A percentile compares a stretch with the other conserved stretches of the same genome.
Evolutionary conservation across 2,797 vertebrate species (phyloP).

Genomic region (Molossus molossus): DNA sequence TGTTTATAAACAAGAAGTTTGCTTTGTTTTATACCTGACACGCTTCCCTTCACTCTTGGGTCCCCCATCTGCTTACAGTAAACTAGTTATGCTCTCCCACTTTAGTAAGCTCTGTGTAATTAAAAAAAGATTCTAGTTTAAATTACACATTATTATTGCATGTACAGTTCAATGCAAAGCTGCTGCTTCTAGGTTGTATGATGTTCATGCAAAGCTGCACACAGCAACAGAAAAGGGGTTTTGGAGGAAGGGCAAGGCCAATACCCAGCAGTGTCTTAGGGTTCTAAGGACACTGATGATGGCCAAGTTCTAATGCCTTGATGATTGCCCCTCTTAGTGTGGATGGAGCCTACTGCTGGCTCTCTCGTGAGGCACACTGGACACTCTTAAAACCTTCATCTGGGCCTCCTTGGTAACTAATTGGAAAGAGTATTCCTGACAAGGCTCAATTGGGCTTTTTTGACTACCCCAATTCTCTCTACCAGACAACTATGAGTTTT

Average conservation of each 20-base stretch:
- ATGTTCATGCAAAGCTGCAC: background rate
- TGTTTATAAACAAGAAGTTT: slow-evolving; percentile 57
- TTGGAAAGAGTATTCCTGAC: background rate
- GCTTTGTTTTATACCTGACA: slow-evolving; percentile 43
- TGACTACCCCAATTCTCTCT: background rate
- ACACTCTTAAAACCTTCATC: background rate
- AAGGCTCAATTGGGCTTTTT: background rate
- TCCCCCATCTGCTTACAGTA: background rate
- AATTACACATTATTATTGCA: background rate
- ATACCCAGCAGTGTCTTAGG: background rate
- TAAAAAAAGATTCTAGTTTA: background rate
- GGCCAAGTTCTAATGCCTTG: background rate
- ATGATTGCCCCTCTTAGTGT: too few species aligned
- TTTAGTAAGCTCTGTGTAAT: background rate
- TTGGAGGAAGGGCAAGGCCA: background rate
- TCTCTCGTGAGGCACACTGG: background rate
- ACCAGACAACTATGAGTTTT: background rate
- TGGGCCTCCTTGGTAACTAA: background rate
- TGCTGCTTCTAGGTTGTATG: background rate
- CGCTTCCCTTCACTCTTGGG: background rate
- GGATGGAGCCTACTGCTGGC: background rate
- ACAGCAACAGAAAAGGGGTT: background rate
- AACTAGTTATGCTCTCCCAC: background rate
- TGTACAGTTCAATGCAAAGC: background rate
- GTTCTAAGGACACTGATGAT: background rate